Evolutionary conservation across 2,888 invertebrate genomes (phyloP), one percentile per base, ranked within the genome.

Genomic region (Latheticus oryzae): DNA sequence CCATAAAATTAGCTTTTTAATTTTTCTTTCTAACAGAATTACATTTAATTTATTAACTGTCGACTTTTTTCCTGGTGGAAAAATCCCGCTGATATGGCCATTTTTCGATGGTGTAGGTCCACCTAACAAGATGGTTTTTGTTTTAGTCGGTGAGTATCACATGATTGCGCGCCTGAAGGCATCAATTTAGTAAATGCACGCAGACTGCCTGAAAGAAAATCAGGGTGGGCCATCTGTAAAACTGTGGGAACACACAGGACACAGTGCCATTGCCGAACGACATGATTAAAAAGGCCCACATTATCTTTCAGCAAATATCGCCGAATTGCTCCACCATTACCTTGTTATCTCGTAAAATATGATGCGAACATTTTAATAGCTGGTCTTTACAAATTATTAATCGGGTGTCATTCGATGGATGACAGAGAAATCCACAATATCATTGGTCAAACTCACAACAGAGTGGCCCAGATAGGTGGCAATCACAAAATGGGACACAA

Each of bases 151-250:
- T 21, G 26, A 15, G 54, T 55, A 55, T 48, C 55, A 55, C 47
- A 55, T 55, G 50, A 56, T 56, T 56, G 50, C 21, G 9, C 17
- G 56, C 56, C 56, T 13, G 17, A n/a, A 19, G 56, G 40, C 56
- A 56, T 42, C 56, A 56, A 56, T 56, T 56, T 56, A 26, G 56
- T 56, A 56, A 56, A 50, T 56, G 56, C 40, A 55, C 40, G 47
- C 24, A 48, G 45, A 53, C 52, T 35, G 42, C 38, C 52, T 12
- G 43, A 43, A 54, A 54, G 54, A 45, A 54, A 45, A 54, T 38
- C 5, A 42, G 42, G 52, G 52, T 52, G 52, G 52, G 42, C 52
- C 42, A 32, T 52, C 52, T 8, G 42, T 26, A 37, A 21, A 23
- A 16, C 48, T 52, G 52, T 52, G 52, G 52, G 52, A 52, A 52